phyloP scores from a whole-genome alignment of 2,797 vertebrate genomes.

The Sciurus vulgaris region DNA sequence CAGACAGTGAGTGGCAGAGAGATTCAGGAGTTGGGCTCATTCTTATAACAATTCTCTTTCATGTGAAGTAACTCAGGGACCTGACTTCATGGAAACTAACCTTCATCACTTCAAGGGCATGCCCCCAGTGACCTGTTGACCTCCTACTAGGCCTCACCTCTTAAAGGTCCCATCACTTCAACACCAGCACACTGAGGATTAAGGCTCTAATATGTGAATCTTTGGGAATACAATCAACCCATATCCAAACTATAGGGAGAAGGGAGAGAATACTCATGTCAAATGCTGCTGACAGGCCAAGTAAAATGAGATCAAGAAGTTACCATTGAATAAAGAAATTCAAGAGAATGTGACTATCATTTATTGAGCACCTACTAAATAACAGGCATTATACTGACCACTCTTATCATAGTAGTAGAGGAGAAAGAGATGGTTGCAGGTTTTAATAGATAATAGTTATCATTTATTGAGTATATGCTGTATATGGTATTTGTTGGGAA shows the following conservation, averaged over 20 bases:
- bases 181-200: neutral
- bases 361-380: neutral
- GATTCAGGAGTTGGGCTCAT: neutral
- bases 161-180: too few relatives aligned
- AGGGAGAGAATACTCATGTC: neutral
- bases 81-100: neutral
- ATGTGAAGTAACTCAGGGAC: neutral
- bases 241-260: neutral
- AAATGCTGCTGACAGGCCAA: neutral
- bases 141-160: neutral
- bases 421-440: neutral
- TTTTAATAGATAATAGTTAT: neutral
- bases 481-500: neutral
- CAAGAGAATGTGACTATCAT: neutral
- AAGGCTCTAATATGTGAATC: neutral
- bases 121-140: neutral
- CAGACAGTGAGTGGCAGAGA: neutral
- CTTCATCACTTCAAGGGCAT: neutral
- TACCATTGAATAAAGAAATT: neutral
- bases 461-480: neutral
- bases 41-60: neutral
- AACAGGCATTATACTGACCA: neutral
- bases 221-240: neutral
- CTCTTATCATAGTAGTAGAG: neutral
- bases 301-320: neutral